Percentiles rank a stretch among this genome's conserved stretches.
Conservation (phyloP, 2,113 vertebrate species). For the Melierax canorus region DNA sequence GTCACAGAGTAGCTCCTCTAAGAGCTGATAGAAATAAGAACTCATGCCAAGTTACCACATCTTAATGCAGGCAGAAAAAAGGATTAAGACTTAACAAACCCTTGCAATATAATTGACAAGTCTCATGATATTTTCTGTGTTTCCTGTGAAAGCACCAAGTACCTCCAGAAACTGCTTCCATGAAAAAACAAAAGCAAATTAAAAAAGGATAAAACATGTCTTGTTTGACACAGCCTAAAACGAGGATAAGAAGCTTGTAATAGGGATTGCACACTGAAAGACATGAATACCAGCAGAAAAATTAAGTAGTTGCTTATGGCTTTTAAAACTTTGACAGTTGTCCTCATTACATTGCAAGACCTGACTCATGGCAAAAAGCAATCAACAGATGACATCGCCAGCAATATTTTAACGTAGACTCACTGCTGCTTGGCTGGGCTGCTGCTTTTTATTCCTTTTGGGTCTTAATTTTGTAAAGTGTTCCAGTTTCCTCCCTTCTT, state of each 20-base stretch:
- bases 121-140: background rate
- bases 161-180: background rate
- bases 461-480: constrained; percentile 95
- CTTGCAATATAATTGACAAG: background rate
- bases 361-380: background rate
- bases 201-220: background rate
- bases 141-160: background rate
- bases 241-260: background rate
- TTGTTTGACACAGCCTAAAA: too few relatives aligned
- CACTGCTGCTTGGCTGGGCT: constrained; percentile 88
- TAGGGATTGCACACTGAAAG: background rate
- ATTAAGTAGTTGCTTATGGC: background rate
- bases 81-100: constrained; percentile 8
- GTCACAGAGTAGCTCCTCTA: constrained; percentile 8
- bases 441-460: constrained; percentile 89
- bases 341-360: background rate
- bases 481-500: constrained; percentile 92
- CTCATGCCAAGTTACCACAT: background rate
- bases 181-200: background rate
- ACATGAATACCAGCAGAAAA: background rate
- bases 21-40: background rate
- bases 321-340: background rate
- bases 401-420: constrained; percentile 63
- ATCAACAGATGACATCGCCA: background rate
- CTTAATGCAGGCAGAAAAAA: constrained; percentile 18